Evolutionary conservation across 2,888 invertebrate species (phyloP).

Genomic region (Polyommatus iphigenia): DNA sequence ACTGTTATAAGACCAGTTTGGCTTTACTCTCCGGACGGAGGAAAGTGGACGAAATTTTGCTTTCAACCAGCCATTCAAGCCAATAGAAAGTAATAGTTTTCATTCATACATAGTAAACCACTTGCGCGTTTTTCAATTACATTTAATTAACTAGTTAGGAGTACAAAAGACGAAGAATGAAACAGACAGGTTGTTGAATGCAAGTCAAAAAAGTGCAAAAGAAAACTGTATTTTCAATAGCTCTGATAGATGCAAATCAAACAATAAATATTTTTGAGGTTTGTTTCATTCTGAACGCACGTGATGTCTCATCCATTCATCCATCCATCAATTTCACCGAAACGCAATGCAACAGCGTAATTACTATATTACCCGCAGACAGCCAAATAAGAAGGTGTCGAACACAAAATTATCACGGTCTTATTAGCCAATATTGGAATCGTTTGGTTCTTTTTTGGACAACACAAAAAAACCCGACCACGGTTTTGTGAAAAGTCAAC

Average conservation of each 20-base stretch:
- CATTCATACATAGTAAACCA: conserved; percentile 44
- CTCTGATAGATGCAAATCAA: background rate
- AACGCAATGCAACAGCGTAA: conserved; percentile 3
- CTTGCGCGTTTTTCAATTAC: conserved; percentile 26
- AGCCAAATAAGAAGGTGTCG: conserved; percentile 18
- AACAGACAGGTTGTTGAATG: background rate
- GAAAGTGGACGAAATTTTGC: conserved; percentile 78
- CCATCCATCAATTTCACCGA: background rate
- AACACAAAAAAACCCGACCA: conserved; percentile 23
- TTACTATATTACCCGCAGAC: conserved; percentile 22
- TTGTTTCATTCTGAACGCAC: background rate
- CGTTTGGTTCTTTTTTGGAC: conserved; percentile 19
- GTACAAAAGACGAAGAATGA: conserved; percentile 31
- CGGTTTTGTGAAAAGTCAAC: conserved; percentile 27
- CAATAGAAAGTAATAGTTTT: conserved; percentile 73
- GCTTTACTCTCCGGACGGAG: conserved; percentile 65
- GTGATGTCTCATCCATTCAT: conserved; percentile 10
- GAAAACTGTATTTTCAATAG: background rate
- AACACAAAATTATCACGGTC: conserved; percentile 16
- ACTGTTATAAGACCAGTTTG: conserved; percentile 75
- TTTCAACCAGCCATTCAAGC: conserved; percentile 64
- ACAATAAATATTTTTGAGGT: background rate
- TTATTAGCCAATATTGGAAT: conserved; percentile 18
- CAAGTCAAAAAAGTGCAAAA: background rate
- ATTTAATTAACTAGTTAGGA: conserved; percentile 33